phyloP scores from a whole-genome alignment of 2,888 invertebrate species.

The Pseudococcus viburni region DNA sequence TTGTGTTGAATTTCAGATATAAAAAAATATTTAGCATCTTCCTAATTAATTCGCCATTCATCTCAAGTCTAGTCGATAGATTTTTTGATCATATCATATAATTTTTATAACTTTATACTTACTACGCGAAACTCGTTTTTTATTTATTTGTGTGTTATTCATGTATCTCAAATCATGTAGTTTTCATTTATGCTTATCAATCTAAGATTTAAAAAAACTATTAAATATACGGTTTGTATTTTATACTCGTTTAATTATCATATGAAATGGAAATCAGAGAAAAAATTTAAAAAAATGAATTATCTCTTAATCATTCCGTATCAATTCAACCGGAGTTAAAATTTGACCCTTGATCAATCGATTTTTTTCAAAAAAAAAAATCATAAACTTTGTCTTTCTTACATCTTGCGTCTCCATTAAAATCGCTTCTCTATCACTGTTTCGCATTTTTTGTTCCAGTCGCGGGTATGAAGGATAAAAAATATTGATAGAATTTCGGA shows the following conservation, averaged over 20 bases:
- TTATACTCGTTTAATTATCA: neutral
- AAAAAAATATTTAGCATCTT: neutral
- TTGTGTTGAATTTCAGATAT: neutral
- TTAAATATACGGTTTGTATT: slow-evolving; percentile 18
- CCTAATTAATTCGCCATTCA: neutral
- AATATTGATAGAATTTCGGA: neutral
- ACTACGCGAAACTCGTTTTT: neutral
- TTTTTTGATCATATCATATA: slow-evolving; percentile 27
- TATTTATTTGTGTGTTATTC: neutral
- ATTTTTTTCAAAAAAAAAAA: too few species aligned
- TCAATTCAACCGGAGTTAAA: too few species aligned
- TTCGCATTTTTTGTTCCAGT: neutral
- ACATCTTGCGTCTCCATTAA: too few species aligned
- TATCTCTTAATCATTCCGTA: too few species aligned
- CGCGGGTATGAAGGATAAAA: neutral
- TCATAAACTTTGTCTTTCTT: too few species aligned
- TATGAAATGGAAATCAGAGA: too few species aligned
- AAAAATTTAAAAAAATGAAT: too few species aligned
- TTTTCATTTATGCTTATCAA: slow-evolving; percentile 15
- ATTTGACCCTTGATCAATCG: too few species aligned
- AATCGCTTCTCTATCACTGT: too few species aligned
- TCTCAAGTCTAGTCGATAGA: neutral
- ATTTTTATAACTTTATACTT: slow-evolving; percentile 21
- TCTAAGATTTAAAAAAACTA: neutral
- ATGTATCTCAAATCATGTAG: slow-evolving; percentile 24